These are phyloP conservation scores for Equus quagga DNA, from an alignment of 2,113 vertebrate species.

Conservation along the genomic window DNA sequence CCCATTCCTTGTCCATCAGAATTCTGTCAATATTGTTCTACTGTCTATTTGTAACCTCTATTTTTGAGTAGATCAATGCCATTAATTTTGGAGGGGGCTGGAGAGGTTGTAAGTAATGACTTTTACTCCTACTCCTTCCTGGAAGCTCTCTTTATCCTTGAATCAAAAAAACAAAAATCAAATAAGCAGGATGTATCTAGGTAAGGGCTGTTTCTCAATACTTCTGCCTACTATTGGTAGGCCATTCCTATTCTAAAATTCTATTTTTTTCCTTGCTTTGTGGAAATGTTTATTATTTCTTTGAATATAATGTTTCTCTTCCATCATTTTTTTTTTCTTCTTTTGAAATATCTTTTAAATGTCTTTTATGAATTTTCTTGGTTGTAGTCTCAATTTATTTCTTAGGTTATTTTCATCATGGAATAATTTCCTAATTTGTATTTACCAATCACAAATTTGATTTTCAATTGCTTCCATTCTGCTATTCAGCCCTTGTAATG, in stretches of 20 bases:
- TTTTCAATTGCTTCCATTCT: constrained; percentile 3
- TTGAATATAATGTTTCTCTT: neutral
- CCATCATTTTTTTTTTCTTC: neutral
- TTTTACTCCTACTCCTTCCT: neutral
- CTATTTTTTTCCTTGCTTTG: constrained; percentile 1
- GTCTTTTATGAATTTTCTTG: neutral
- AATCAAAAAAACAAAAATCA: neutral
- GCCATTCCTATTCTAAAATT: neutral
- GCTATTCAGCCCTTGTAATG: neutral
- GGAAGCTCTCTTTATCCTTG: constrained; percentile 17
- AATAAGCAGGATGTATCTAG: neutral
- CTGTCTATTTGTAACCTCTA: neutral
- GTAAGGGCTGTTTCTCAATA: neutral
- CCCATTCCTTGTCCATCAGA: neutral
- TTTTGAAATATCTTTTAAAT: neutral
- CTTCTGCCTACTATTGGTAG: neutral
- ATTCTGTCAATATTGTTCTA: neutral
- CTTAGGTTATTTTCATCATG: neutral
- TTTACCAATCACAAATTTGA: neutral
- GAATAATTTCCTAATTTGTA: constrained; percentile 40
- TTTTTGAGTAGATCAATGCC: neutral
- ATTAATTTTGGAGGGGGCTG: neutral
- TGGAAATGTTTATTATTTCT: constrained; percentile 19
- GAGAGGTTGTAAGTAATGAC: neutral
- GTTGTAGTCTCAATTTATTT: neutral